phyloP scores from a whole-genome alignment of 2,113 vertebrate species.

The Ceyx margarethae region DNA sequence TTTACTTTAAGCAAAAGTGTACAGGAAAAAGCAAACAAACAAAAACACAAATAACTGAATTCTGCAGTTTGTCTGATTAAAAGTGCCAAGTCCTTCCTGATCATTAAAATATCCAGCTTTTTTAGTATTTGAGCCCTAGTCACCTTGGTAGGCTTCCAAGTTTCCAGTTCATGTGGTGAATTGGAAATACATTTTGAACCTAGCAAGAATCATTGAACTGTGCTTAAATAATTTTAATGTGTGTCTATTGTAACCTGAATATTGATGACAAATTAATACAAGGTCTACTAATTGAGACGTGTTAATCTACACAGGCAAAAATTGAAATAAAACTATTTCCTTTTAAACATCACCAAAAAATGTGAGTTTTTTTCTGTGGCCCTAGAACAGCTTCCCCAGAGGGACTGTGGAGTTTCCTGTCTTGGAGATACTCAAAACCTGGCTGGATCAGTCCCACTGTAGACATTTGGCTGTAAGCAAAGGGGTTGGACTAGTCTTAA shows the following conservation, averaged over 20 bases:
- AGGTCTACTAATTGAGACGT: not conserved
- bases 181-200: not conserved
- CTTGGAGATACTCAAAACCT: not conserved
- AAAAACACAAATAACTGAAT: not conserved
- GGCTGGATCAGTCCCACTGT: not conserved
- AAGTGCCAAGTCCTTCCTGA: not conserved
- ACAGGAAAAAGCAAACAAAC: not conserved
- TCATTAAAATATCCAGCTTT: not conserved
- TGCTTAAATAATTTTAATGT: not conserved
- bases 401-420: not conserved
- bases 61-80: not conserved
- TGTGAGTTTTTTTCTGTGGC: not conserved
- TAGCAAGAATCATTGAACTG: not conserved
- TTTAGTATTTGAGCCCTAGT: not conserved
- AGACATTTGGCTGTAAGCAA: not conserved
- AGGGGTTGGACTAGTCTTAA: not conserved
- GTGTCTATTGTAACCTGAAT: not conserved
- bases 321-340: not conserved
- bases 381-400: not conserved
- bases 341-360: not conserved
- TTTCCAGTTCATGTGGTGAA: not conserved
- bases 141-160: not conserved
- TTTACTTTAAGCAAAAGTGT: not conserved
- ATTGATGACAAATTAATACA: not conserved
- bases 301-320: not conserved